Base-by-base conservation (phyloP, 2,113 vertebrate species). In the Equus quagga region DNA sequence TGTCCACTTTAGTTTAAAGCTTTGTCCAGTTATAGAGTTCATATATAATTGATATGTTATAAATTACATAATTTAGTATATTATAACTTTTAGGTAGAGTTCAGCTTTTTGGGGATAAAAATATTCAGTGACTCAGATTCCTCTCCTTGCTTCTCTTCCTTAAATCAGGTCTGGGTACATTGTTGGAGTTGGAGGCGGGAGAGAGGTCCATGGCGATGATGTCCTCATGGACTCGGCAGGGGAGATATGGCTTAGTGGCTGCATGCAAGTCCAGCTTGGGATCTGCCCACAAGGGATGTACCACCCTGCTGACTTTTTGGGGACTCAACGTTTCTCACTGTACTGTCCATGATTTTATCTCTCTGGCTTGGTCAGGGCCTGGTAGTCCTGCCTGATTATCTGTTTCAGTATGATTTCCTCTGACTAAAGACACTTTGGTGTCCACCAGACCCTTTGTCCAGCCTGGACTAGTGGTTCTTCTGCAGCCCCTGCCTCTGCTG, bases 21-120 rank as follows among this genome's bases (percentile, higher is more conserved):
- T 83, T 79, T 87, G 14, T 70, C 67, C 60, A 94, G 3, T 86
- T 78, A 60, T 12, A 82, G 46, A 79, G 54, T 91, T 83, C 31
- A 76, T 62, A 36, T 23, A 65, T 44, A 92, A 89, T 62, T 85
- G 81, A 60, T 12, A 26, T 14, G 23, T 56, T 36, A 64, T 26
- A 78, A 78, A 65, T 92, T 67, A 90, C 13, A 41, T n/a, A 64
- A 78, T 81, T 91, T 64, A 49, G 49, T 49, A 21, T 36, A 21
- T 21, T 51, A 17, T 36, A 28, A 33, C 18, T 88, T 90, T 93
- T n/a, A 65, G 6, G 64, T 26, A 58, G 17, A 11, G 13, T 60
- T 26, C 78, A 60, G 11, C 15, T 41, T 49, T 67, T 62, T 41
- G 78, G 69, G 11, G 21, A 64, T 75, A 69, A 91, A 80, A 91